A percentile compares a stretch with the other conserved stretches of the same genome.
Evolutionary conservation across 2,797 vertebrate genomes (phyloP).

Genomic region (Buphagus erythrorhynchus): DNA sequence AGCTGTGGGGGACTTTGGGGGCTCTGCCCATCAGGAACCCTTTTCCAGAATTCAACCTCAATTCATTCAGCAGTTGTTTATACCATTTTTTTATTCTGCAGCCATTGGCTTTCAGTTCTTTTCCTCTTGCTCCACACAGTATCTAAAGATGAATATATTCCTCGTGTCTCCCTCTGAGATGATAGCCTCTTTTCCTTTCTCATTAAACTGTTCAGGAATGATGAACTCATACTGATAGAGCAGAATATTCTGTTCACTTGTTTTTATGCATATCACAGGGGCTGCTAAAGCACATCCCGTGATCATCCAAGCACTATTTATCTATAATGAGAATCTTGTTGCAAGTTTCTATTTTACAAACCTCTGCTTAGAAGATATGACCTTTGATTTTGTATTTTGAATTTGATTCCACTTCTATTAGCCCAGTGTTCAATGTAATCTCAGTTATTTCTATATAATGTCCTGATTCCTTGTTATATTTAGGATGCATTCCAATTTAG

Average conservation of each 20-base stretch:
- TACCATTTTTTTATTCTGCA: background rate
- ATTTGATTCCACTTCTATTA: conserved; percentile 4
- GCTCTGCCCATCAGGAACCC: background rate
- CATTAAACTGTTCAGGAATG: background rate
- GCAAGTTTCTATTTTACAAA: background rate
- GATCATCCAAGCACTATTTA: background rate
- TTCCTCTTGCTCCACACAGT: background rate
- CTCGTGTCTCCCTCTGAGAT: background rate
- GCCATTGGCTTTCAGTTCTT: background rate
- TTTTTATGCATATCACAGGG: background rate
- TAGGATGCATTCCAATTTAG: conserved; percentile 2
- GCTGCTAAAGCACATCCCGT: background rate
- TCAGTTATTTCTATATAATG: conserved; percentile 19
- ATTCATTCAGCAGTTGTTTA: background rate
- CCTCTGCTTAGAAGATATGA: background rate
- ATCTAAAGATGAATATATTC: background rate
- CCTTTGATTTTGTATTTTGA: conserved; percentile 12
- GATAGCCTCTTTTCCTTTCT: background rate
- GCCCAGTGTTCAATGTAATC: background rate
- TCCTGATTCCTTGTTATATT: conserved; percentile 10
- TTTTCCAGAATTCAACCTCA: background rate
- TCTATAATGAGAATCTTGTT: conserved; percentile 25
- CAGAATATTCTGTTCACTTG: background rate
- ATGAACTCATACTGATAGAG: background rate
- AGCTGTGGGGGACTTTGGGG: background rate